Evolutionary conservation across 1,140 invertebrate species (phyloP).

Genomic region (Goniozus legneri): DNA sequence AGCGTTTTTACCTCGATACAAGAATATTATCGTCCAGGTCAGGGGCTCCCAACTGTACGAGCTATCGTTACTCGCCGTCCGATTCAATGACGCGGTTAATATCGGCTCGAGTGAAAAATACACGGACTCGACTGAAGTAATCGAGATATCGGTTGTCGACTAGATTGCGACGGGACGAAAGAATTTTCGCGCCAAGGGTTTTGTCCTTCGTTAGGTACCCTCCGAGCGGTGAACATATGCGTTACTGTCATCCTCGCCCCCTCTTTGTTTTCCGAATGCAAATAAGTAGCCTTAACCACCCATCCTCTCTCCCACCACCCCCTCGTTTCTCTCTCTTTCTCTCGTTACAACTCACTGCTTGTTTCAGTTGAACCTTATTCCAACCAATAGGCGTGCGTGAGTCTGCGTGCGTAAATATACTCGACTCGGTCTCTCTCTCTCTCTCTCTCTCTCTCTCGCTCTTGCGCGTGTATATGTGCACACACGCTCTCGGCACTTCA

Average conservation of each 20-base stretch:
- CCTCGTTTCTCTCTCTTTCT: slow-evolving; percentile 12
- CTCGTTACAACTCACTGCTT: slow-evolving; percentile 7
- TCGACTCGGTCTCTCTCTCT: slow-evolving; percentile 4
- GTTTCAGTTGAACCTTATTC: slow-evolving; percentile 15
- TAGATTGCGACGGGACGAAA: too few relatives aligned
- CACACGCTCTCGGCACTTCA: slow-evolving; percentile 19
- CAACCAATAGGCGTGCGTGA: neutral
- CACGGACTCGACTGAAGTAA: too few relatives aligned
- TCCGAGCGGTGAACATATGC: too few relatives aligned
- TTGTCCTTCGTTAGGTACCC: too few relatives aligned
- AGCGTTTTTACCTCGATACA: slow-evolving; percentile 39
- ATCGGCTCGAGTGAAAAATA: too few relatives aligned
- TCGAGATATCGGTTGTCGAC: too few relatives aligned
- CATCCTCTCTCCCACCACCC: slow-evolving; percentile 13
- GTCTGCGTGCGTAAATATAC: neutral
- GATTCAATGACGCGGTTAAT: too few relatives aligned
- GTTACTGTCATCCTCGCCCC: too few relatives aligned
- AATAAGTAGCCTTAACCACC: slow-evolving; percentile 45
- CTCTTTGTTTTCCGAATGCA: slow-evolving; percentile 53
- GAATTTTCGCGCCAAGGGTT: too few relatives aligned
- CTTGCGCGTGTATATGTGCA: slow-evolving; percentile 11
- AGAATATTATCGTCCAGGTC: slow-evolving; percentile 23
- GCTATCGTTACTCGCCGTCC: too few relatives aligned
- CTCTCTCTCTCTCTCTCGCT: neutral
- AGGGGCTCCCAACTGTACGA: neutral